These are phyloP conservation scores for Cantharis lateralis DNA, from an alignment of 2,888 invertebrate genomes.

Conservation along the genomic window DNA sequence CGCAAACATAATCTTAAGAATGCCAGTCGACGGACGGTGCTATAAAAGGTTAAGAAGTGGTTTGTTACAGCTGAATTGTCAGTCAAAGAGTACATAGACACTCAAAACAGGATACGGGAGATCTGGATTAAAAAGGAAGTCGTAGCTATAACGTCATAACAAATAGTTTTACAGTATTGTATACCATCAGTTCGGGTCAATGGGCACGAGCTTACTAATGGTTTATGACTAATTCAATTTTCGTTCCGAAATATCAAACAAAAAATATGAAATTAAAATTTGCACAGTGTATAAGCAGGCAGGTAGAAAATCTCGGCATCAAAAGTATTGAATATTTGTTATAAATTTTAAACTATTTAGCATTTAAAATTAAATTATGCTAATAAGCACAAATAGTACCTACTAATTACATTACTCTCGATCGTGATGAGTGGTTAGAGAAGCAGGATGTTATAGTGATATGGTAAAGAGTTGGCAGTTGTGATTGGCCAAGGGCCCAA, in stretches of 20 bases:
- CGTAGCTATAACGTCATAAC: conserved; percentile 37
- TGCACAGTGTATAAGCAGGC: not conserved
- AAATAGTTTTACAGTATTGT: conserved; percentile 12
- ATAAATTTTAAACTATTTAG: not conserved
- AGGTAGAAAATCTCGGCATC: not conserved
- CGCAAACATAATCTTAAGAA: not conserved
- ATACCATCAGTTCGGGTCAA: conserved; percentile 38
- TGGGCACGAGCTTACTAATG: conserved; percentile 14
- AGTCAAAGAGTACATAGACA: conserved; percentile 9
- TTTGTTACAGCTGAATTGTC: conserved; percentile 18
- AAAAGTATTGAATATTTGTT: not conserved
- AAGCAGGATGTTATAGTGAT: conserved; percentile 18
- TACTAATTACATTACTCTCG: conserved; percentile 14
- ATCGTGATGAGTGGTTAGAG: conserved; percentile 13
- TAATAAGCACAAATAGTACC: conserved; percentile 11
- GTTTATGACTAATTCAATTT: conserved; percentile 4
- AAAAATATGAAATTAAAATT: not conserved
- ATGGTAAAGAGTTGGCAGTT: conserved; percentile 15
- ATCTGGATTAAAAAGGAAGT: conserved; percentile 53
- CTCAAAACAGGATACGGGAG: conserved; percentile 50
- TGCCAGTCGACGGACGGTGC: not conserved
- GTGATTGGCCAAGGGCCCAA: conserved; percentile 21
- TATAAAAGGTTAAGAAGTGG: not conserved
- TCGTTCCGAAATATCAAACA: not conserved
- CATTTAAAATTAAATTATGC: not conserved